Evolutionary conservation across 2,113 vertebrate genomes (phyloP).

Genomic region (Rhynchomys soricoides): DNA sequence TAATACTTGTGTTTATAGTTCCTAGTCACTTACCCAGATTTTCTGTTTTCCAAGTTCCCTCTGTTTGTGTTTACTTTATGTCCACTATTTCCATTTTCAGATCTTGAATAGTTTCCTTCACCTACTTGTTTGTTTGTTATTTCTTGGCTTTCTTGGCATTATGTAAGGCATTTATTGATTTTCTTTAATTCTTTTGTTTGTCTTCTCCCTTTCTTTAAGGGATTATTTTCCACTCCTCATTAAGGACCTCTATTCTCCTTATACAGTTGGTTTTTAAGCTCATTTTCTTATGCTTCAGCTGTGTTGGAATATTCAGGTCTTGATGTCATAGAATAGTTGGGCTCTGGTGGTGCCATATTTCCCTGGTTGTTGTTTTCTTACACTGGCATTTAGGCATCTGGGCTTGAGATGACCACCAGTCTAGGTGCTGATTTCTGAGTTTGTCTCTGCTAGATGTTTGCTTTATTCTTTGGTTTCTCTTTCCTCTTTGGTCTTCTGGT

Average conservation of each 20-base stretch:
- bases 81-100: not conserved
- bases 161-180: not conserved
- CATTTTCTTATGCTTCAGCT: not conserved
- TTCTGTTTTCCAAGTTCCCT: not conserved
- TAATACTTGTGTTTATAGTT: not conserved
- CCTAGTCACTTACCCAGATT: not conserved
- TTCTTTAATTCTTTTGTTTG: not conserved
- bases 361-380: not conserved
- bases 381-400: not conserved
- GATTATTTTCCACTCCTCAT: too few species aligned
- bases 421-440: not conserved
- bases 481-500: not conserved
- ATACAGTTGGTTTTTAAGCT: not conserved
- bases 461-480: not conserved
- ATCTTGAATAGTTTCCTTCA: not conserved
- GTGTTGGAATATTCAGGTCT: not conserved
- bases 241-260: not conserved
- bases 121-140: not conserved
- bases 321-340: not conserved
- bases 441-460: not conserved
- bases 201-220: not conserved
- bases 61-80: not conserved
- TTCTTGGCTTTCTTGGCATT: not conserved
- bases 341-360: not conserved
- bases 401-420: not conserved